These are phyloP conservation scores for Craseonycteris thonglongyai DNA, from an alignment of 2,113 vertebrate genomes.

Conservation along the genomic window DNA sequence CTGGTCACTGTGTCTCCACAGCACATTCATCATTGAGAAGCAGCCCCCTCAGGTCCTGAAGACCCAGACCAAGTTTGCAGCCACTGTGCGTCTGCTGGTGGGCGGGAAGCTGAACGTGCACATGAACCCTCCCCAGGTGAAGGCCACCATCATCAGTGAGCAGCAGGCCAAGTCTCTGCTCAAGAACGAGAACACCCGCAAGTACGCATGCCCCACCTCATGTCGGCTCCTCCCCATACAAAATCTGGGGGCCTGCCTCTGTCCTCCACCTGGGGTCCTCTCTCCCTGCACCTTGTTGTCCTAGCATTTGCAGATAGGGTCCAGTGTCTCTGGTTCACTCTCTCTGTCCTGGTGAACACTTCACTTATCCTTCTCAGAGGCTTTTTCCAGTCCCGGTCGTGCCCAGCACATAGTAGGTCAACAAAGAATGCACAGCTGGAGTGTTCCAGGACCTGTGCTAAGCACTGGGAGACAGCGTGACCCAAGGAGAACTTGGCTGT, in stretches of 20 bases:
- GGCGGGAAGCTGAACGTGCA: conserved; percentile 96
- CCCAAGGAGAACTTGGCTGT: background rate
- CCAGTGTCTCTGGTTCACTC: background rate
- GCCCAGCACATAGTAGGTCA: background rate
- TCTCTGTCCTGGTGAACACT: background rate
- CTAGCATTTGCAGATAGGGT: accelerated
- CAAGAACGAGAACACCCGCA: conserved; percentile 96
- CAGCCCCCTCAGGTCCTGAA: conserved; percentile 98
- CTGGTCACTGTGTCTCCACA: conserved; percentile 58
- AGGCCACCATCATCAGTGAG: conserved; percentile 98
- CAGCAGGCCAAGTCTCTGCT: conserved; percentile 91
- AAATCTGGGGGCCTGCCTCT: background rate
- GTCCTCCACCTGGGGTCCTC: accelerated
- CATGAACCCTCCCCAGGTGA: conserved; percentile 98
- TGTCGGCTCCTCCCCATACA: accelerated
- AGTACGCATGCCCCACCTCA: conserved; percentile 77
- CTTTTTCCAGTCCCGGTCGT: background rate
- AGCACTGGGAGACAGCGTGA: background rate
- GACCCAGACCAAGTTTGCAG: conserved; percentile 97
- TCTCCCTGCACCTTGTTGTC: background rate
- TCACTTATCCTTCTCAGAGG: accelerated
- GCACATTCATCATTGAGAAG: conserved; percentile 99
- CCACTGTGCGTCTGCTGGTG: conserved; percentile 94
- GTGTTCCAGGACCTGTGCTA: background rate
- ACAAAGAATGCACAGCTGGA: background rate